Evolutionary conservation across 2,113 vertebrate genomes (phyloP), one percentile per base, ranked within the genome.

Genomic region (Percina caprodes): DNA sequence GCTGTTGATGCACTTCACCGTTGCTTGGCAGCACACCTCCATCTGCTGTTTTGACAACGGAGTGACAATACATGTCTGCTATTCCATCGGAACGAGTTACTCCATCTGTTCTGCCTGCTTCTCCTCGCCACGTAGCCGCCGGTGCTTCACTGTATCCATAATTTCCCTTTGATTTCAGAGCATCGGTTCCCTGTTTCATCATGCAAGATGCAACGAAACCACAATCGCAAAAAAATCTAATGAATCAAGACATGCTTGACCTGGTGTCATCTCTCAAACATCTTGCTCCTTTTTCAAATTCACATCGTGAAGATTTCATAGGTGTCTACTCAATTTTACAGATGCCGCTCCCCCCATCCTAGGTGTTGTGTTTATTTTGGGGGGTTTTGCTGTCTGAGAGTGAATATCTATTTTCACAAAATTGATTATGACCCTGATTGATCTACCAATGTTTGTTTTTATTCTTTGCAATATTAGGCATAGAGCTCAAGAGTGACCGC

Each of bases 11-110:
- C 59, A 59, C 71, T 87, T 52, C 23, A 9, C 72, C 45, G 19
- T 81, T 66, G 39, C 77, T 85, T 85, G 35, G 80, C 88, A 86
- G 83, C 77, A 77, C 77, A 83, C 77, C 58, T 89, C 92, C 94
- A 93, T 94, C 93, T 95, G 93, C 85, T 91, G 86, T 69, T 91
- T 86, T 90, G 86, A 92, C 88, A 86, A 92, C 51, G 35, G 66
- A 72, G 78, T 89, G 85, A 73, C 90, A 81, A 70, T 24, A 82
- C 59, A 67, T 90, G 71, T 84, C 88, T 86, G 62, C 83, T 14
- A 48, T 86, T 91, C 87, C 83, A 87, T 86, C 86, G 82, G 39
- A 80, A 80, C 63, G 21, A 66, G 54, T 61, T 33, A 46, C 75
- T 84, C 92, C 93, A 92, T 94, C 92, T 95, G 93, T 82, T 91